Evolutionary conservation across 2,113 vertebrate species (phyloP).

Genomic region (Panthera tigris): DNA sequence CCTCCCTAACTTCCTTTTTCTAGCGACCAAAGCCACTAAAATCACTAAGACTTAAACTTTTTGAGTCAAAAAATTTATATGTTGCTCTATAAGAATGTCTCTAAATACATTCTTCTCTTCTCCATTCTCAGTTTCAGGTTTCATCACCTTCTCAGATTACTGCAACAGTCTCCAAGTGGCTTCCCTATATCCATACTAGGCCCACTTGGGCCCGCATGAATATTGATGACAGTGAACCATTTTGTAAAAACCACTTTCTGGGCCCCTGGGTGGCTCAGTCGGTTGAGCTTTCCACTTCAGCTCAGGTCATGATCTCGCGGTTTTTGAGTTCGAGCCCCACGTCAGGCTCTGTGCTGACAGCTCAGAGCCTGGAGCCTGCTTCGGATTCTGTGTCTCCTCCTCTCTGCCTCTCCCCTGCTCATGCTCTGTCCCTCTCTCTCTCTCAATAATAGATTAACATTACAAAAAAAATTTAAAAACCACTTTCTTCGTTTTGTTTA

Average conservation of each 20-base stretch:
- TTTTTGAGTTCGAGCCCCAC: neutral
- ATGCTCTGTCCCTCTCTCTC: no score
- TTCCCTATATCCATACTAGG: neutral
- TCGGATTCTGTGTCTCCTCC: no score
- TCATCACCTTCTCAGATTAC: neutral
- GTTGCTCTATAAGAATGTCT: neutral
- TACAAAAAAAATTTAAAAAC: neutral
- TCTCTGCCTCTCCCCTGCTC: no score
- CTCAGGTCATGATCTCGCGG: neutral
- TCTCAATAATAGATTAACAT: no score
- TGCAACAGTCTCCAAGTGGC: neutral
- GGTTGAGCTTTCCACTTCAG: neutral
- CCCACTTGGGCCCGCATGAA: neutral
- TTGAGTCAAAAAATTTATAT: neutral
- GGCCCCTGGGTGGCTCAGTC: neutral
- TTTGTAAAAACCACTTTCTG: neutral
- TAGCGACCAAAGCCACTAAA: neutral
- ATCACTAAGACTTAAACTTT: neutral
- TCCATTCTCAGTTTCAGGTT: neutral
- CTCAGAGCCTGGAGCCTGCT: neutral
- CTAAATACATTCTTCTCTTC: neutral
- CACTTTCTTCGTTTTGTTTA: neutral
- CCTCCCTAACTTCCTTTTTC: neutral
- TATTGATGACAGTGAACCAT: neutral
- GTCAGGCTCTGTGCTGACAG: no score